phyloP scores from a whole-genome alignment of 1,140 invertebrate genomes.

The Brachionus asplanchnoidis region DNA sequence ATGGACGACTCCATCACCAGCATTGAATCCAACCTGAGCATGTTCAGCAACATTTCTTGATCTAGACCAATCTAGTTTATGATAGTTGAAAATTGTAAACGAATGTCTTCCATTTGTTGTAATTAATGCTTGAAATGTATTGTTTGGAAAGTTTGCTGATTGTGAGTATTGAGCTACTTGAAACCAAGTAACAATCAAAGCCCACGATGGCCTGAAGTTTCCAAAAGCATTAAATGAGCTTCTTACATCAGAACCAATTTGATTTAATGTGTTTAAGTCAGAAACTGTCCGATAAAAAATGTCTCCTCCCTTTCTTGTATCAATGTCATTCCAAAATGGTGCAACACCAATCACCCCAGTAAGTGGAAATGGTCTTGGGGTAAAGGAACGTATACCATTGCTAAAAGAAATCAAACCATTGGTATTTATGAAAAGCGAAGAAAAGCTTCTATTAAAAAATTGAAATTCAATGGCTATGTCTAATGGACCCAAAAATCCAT shows the following conservation, averaged over 20 bases:
- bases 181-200: conserved; percentile 19
- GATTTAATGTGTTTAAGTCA: background rate
- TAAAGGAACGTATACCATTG: background rate
- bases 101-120: background rate
- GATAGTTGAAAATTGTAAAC: conserved; percentile 7
- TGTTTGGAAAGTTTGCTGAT: background rate
- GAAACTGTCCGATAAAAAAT: background rate
- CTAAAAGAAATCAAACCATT: background rate
- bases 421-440: background rate
- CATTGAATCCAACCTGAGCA: conserved; percentile 24
- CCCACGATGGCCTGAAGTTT: background rate
- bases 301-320: background rate
- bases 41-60: background rate
- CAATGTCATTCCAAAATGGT: background rate
- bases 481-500: background rate
- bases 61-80: background rate
- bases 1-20: background rate
- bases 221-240: background rate
- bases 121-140: conserved; percentile 12
- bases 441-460: background rate
- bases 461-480: background rate
- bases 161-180: background rate
- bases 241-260: background rate
- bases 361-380: background rate
- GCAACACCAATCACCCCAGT: background rate